Conservation (phyloP, 2,888 invertebrate species). For the Lissonota sp. region DNA sequence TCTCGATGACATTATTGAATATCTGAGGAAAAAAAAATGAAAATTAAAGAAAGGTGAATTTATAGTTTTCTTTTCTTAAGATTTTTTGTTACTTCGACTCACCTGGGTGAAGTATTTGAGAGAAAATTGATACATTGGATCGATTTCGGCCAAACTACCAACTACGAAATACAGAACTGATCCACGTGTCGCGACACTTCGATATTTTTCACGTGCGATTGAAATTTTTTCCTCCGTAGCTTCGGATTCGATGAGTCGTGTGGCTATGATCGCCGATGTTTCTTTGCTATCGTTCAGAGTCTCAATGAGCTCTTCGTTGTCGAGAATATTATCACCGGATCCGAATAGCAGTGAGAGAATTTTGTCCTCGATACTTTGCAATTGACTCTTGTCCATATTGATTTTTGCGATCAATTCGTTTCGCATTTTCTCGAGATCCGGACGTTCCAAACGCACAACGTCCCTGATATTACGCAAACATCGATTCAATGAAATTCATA, state of each 20-base stretch:
- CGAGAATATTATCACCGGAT: slow-evolving; percentile 95
- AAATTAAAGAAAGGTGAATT: background rate
- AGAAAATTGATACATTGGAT: slow-evolving; percentile 98
- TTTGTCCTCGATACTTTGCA: slow-evolving; percentile 95
- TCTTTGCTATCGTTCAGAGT: slow-evolving; percentile 96
- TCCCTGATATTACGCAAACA: slow-evolving; percentile 85
- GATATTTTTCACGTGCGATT: slow-evolving; percentile 93
- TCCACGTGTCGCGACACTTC: slow-evolving; percentile 93
- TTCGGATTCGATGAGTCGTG: slow-evolving; percentile 94
- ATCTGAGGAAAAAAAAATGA: slow-evolving; percentile 85
- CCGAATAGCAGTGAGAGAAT: slow-evolving; percentile 93
- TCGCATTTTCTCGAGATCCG: slow-evolving; percentile 93
- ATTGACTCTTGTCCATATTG: slow-evolving; percentile 92
- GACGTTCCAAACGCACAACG: slow-evolving; percentile 95
- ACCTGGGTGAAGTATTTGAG: slow-evolving; percentile 93
- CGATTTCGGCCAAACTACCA: slow-evolving; percentile 94
- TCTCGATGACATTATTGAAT: slow-evolving; percentile 92
- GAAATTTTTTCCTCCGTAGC: slow-evolving; percentile 95
- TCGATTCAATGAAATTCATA: slow-evolving; percentile 9
- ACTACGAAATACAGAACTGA: slow-evolving; percentile 96
- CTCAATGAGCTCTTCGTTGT: slow-evolving; percentile 96
- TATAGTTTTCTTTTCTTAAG: background rate
- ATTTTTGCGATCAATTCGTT: slow-evolving; percentile 94
- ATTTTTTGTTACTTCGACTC: slow-evolving; percentile 40
- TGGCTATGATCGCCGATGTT: slow-evolving; percentile 95